phyloP scores from a whole-genome alignment of 2,888 invertebrate genomes.

The Idaea dimidiata region DNA sequence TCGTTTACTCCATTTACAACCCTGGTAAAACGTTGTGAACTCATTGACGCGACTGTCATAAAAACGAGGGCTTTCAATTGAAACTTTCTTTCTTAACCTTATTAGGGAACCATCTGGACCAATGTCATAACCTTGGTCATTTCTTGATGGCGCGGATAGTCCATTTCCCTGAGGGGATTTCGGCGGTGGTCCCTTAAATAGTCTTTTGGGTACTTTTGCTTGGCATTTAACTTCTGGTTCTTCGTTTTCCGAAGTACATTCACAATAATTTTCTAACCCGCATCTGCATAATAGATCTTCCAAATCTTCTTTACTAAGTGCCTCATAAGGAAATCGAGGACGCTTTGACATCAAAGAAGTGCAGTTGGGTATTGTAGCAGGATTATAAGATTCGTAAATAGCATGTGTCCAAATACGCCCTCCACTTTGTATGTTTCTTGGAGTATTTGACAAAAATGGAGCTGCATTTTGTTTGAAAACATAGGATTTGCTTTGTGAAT shows the following conservation, averaged over 20 bases:
- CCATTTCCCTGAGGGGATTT: constrained; percentile 34
- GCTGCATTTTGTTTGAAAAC: constrained; percentile 36
- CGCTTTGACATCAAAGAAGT: constrained; percentile 51
- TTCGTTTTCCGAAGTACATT: constrained; percentile 44
- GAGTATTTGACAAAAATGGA: constrained; percentile 54
- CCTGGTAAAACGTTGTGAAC: constrained; percentile 55
- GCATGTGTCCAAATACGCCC: constrained; percentile 54
- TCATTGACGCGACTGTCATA: constrained; percentile 53
- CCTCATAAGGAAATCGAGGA: constrained; percentile 61
- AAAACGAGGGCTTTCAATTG: constrained; percentile 47
- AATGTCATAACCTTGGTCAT: constrained; percentile 42
- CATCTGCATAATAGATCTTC: constrained; percentile 59
- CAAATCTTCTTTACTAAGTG: constrained; percentile 51
- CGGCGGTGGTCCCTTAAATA: constrained; percentile 54
- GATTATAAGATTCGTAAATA: constrained; percentile 39
- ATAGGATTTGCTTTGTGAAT: constrained; percentile 36
- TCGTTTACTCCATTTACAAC: constrained; percentile 69
- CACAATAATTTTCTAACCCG: constrained; percentile 48
- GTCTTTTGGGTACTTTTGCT: constrained; percentile 40
- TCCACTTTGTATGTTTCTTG: constrained; percentile 38
- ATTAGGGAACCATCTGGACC: constrained; percentile 35
- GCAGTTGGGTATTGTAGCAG: constrained; percentile 50
- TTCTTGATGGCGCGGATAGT: constrained; percentile 43
- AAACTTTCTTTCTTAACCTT: constrained; percentile 27
- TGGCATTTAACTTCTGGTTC: constrained; percentile 43